Conservation (phyloP, 2,888 invertebrate genomes). For the Trichogramma dendrolimi region DNA sequence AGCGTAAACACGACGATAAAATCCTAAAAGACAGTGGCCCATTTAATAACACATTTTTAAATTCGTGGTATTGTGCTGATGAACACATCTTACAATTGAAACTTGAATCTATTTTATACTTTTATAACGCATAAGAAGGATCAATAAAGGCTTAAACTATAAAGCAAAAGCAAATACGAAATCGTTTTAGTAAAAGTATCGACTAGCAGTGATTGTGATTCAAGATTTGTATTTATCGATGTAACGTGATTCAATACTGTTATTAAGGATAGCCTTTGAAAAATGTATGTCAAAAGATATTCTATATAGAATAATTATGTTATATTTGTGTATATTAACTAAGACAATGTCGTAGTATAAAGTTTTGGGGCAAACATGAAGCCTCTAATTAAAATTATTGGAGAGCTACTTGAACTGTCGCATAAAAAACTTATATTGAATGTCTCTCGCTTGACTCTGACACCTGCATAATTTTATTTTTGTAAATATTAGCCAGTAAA, state of each 20-base stretch:
- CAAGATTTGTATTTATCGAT: conserved; percentile 43
- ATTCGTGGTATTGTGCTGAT: too few relatives aligned
- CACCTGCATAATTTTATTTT: conserved; percentile 13
- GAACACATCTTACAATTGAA: too few relatives aligned
- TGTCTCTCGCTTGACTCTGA: not conserved
- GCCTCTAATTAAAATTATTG: too few relatives aligned
- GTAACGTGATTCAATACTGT: conserved; percentile 40
- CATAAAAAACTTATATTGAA: too few relatives aligned
- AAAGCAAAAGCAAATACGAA: too few relatives aligned
- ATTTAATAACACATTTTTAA: too few relatives aligned
- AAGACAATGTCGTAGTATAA: not conserved
- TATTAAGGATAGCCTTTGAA: conserved; percentile 33
- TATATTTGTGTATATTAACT: conserved; percentile 23
- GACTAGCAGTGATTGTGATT: conserved; percentile 40
- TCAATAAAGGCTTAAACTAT: too few relatives aligned
- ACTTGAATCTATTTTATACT: conserved; percentile 47
- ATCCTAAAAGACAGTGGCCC: too few relatives aligned
- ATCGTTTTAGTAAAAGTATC: too few relatives aligned
- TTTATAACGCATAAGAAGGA: conserved; percentile 42
- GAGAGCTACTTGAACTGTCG: too few relatives aligned
- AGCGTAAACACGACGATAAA: too few relatives aligned
- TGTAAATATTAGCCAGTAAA: conserved; percentile 25
- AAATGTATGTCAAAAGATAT: conserved; percentile 25
- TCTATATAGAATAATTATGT: conserved; percentile 15
- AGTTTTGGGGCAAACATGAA: too few relatives aligned